Conservation (phyloP, 2,888 invertebrate genomes). For the Spialia ferax region DNA sequence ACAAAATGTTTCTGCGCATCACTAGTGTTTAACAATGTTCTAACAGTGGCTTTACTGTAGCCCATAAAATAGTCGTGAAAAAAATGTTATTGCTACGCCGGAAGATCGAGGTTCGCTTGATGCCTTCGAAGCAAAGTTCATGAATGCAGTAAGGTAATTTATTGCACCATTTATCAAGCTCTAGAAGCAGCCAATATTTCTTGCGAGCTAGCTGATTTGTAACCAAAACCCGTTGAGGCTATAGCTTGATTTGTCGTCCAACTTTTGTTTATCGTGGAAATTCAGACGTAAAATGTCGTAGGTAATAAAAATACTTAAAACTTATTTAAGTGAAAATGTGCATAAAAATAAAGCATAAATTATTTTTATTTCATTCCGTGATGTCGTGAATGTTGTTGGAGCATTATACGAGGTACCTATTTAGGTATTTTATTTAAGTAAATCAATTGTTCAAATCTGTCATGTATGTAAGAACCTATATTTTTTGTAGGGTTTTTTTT, state of each 20-base stretch:
- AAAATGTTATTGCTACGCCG: slow-evolving; percentile 10
- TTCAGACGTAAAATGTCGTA: not conserved
- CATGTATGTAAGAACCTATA: too few species aligned
- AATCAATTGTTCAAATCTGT: too few species aligned
- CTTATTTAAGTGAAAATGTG: too few species aligned
- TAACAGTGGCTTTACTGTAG: slow-evolving; percentile 15
- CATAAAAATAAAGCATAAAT: too few species aligned
- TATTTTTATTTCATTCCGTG: too few species aligned
- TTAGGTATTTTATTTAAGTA: too few species aligned
- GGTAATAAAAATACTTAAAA: not conserved
- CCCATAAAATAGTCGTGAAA: slow-evolving; percentile 24
- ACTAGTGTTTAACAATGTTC: slow-evolving; percentile 16
- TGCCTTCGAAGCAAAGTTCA: slow-evolving; percentile 33
- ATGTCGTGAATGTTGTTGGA: too few species aligned
- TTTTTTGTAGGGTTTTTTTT: too few species aligned
- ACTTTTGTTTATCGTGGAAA: not conserved
- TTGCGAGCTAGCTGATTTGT: slow-evolving; percentile 30
- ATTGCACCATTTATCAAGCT: slow-evolving; percentile 37
- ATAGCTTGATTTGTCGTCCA: slow-evolving; percentile 2
- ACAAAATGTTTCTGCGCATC: not conserved
- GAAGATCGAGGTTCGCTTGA: slow-evolving; percentile 19
- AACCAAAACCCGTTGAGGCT: slow-evolving; percentile 10
- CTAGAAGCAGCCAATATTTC: slow-evolving; percentile 31
- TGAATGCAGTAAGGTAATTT: slow-evolving; percentile 35
- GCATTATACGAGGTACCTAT: too few species aligned